Evolutionary conservation across 2,113 vertebrate species (phyloP), one percentile per base, ranked within the genome.

Genomic region (Etheostoma cragini): DNA sequence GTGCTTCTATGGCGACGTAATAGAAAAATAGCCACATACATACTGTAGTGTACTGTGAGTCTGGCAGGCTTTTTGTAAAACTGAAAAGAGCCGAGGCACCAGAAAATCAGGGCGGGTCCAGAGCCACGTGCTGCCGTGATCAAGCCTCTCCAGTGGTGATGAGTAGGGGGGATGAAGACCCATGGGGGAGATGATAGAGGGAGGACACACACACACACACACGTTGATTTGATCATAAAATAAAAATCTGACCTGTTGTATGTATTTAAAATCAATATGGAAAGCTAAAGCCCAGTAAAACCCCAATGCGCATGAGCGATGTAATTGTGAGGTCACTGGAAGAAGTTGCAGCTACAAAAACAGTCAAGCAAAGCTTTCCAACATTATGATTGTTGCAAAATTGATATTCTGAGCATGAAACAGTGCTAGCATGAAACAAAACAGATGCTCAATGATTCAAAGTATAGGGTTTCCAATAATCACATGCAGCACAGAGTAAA

Each of bases 101-200:
- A 3, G 49, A 64, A 35, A 19, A 50, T 24, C 15, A 21, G 33
- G 14, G 60, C n/a, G 42, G 35, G 38, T 66, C 57, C n/a, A 24
- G 35, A 46, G 30, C 42, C 38, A 56, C 35, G 47, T 56, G 62
- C 73, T 47, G 13, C 61, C 24, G 67, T 42, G 50, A 42, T 42
- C 19, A 14, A 63, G n/a, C 35, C 60, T 45, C n/a, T 64, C 2
- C 38, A 66, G 17, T 33, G 62, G 22, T 33, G 61, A 33, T 6
- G 50, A 35, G 30, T 42, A 26, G 10, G 17, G 26, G 42, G 14
- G 63, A 2, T 17, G 22, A 22, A 47, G 49, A 50, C 33, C 22
- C 30, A 42, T 60, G 60, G 79, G 45, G 56, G 61, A 86, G 49
- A 82, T 50, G 52, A 80, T 65, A 80, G 60, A 72, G 42, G 49